A percentile compares a stretch with the other conserved stretches of the same genome.
phyloP scores from a whole-genome alignment of 2,888 invertebrate genomes.

The Cephus pulcher region DNA sequence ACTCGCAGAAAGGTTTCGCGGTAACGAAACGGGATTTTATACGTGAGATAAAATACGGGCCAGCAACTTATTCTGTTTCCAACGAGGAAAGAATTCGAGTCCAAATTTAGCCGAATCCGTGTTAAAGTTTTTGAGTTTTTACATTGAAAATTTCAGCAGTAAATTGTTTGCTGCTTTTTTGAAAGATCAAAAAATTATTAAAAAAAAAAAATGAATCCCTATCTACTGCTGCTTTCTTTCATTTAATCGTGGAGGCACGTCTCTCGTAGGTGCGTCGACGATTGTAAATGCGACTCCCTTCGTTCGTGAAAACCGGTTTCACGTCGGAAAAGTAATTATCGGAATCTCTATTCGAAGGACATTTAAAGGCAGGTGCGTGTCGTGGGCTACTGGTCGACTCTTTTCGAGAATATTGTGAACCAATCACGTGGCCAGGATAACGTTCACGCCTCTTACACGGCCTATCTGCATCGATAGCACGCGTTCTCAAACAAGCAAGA shows the following conservation, averaged over 20 bases:
- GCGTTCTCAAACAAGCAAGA: background rate
- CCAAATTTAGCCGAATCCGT: background rate
- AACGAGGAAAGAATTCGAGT: background rate
- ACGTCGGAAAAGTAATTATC: slow-evolving; percentile 6
- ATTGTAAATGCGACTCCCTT: background rate
- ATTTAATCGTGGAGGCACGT: background rate
- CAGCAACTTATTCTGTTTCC: background rate
- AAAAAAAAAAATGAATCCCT: background rate
- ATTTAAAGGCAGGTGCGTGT: background rate
- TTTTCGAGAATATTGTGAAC: background rate
- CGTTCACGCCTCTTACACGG: background rate
- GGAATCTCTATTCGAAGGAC: slow-evolving; percentile 1
- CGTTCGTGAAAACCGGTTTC: slow-evolving; percentile 1
- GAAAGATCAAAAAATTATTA: background rate
- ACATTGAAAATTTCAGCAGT: background rate
- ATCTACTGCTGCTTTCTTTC: background rate
- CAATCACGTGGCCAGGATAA: background rate
- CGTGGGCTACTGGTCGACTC: background rate
- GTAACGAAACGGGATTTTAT: slow-evolving; percentile 39
- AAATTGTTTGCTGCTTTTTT: background rate
- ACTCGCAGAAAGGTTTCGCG: slow-evolving; percentile 15
- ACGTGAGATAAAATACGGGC: slow-evolving; percentile 26
- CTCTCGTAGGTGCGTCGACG: background rate
- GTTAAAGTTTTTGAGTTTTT: background rate
- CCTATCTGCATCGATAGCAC: background rate